A percentile compares a stretch with the other conserved stretches of the same genome.
These are phyloP conservation scores for Mesochorus sp. DNA, from an alignment of 2,888 invertebrate genomes.

Conservation along the genomic window DNA sequence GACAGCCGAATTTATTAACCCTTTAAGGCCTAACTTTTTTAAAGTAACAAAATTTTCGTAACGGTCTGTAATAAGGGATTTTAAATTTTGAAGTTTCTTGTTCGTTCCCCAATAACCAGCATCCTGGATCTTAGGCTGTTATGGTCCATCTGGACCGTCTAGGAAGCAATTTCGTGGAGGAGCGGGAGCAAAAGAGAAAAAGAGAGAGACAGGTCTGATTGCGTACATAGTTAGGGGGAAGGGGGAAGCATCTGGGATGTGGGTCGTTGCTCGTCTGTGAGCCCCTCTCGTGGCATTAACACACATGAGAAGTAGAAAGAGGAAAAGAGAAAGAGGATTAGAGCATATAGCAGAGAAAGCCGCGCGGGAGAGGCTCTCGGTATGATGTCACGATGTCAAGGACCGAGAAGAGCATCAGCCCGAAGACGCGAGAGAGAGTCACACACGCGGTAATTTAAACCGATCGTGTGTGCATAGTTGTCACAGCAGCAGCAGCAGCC, in stretches of 20 bases:
- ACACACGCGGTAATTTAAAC: conserved; percentile 51
- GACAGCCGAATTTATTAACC: too few species aligned
- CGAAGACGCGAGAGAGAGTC: conserved; percentile 33
- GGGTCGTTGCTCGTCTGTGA: conserved; percentile 62
- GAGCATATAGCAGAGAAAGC: conserved; percentile 24
- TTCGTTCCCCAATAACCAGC: conserved; percentile 11
- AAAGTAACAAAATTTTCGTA: too few species aligned
- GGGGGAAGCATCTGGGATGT: conserved; percentile 56
- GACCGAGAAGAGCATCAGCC: conserved; percentile 56
- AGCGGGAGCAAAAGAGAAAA: background rate
- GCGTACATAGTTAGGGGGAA: conserved; percentile 38
- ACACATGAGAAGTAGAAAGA: conserved; percentile 14
- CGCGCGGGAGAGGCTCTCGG: conserved; percentile 22
- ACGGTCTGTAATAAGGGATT: too few species aligned
- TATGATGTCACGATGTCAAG: conserved; percentile 66
- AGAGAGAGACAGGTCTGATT: conserved; percentile 33
- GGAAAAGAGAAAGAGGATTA: background rate
- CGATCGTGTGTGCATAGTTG: conserved; percentile 36
- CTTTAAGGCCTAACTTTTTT: too few species aligned
- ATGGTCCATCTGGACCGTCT: conserved; percentile 9
- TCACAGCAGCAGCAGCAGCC: conserved; percentile 21
- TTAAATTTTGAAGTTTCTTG: too few species aligned
- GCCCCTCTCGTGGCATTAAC: conserved; percentile 59
- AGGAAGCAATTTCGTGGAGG: conserved; percentile 38
- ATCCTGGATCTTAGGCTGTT: conserved; percentile 18